Conservation (phyloP, 2,797 vertebrate species). For the Cephalopachus bancanus region DNA sequence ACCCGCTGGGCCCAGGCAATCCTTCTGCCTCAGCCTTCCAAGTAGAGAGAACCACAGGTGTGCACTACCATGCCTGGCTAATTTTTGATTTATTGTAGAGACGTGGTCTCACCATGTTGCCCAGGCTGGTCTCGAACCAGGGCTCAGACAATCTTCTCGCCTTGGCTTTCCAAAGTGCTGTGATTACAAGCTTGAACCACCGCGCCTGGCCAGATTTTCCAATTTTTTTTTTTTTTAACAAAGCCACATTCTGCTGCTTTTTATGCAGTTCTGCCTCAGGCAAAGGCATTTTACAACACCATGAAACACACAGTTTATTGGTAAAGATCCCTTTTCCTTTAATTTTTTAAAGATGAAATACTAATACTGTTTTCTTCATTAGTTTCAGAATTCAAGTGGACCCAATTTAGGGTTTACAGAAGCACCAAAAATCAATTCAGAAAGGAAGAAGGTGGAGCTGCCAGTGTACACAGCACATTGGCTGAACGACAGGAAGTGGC, state of each 20-base stretch:
- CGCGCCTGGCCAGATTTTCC: no score
- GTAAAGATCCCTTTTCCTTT: slow-evolving; percentile 19
- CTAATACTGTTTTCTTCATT: background rate
- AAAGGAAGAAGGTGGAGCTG: slow-evolving; percentile 30
- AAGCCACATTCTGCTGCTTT: background rate
- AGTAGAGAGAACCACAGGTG: no score
- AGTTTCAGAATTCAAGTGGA: slow-evolving; percentile 38
- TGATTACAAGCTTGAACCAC: no score
- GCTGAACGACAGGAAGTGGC: background rate
- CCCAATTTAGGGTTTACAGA: slow-evolving; percentile 60
- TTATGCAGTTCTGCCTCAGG: slow-evolving; percentile 44
- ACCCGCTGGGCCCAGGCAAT: no score
- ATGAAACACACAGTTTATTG: slow-evolving; percentile 39
- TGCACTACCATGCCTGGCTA: no score
- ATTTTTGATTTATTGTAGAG: no score
- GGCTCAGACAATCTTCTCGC: no score
- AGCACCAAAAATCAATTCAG: slow-evolving; percentile 61
- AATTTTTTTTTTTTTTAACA: background rate
- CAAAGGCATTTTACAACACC: slow-evolving; percentile 48
- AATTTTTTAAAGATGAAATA: slow-evolving; percentile 30
- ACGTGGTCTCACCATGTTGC: no score
- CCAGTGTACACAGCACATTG: slow-evolving; percentile 59
- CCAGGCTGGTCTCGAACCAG: no score
- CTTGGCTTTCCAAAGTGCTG: no score
- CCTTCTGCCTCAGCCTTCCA: no score